Percentiles rank a stretch among this genome's conserved stretches.
Conservation (phyloP, 2,797 vertebrate species). For the Amazona ochrocephala region DNA sequence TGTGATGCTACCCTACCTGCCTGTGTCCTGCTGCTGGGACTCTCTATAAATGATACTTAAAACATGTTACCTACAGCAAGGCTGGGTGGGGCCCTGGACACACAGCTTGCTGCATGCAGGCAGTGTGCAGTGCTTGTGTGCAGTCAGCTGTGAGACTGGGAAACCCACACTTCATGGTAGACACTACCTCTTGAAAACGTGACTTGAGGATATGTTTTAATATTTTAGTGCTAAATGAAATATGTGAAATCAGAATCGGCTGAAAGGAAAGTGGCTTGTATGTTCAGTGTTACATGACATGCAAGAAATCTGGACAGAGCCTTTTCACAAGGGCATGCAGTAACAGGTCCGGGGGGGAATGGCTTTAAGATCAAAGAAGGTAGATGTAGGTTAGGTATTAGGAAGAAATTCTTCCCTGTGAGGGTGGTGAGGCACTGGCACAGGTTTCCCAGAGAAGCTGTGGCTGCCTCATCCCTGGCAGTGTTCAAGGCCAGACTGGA, state of each 20-base stretch:
- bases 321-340: neutral
- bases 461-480: neutral
- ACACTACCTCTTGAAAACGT: neutral
- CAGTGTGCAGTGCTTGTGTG: accelerated
- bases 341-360: neutral
- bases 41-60: neutral
- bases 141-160: neutral
- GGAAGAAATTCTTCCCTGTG: neutral
- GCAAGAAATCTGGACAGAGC: neutral
- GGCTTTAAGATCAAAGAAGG: neutral
- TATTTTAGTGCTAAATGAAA: neutral
- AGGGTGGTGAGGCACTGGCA: neutral
- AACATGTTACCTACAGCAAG: neutral
- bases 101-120: accelerated
- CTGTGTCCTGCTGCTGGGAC: neutral
- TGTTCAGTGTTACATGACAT: neutral
- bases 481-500: neutral
- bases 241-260: neutral
- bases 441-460: neutral
- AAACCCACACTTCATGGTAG: neutral
- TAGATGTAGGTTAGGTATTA: neutral
- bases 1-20: neutral
- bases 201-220: neutral
- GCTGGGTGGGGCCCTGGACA: neutral
- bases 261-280: neutral